Percentiles rank a stretch among this genome's conserved stretches.
phyloP scores from a whole-genome alignment of 2,888 invertebrate species.

The Ornithoptera priamus region DNA sequence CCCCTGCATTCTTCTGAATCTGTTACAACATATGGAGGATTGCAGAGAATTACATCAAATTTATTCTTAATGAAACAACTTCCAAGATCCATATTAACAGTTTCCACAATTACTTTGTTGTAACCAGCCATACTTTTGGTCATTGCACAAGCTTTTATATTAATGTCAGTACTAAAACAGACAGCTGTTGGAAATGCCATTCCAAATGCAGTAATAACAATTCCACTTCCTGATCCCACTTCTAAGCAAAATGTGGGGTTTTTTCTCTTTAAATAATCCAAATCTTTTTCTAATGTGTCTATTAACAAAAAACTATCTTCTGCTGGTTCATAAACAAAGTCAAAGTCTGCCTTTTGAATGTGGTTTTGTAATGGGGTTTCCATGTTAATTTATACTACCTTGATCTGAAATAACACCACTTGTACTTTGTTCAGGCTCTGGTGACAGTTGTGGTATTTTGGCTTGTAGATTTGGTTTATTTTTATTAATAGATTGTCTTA shows the following conservation, averaged over 20 bases:
- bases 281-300: slow-evolving; percentile 94
- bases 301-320: slow-evolving; percentile 97
- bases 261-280: slow-evolving; percentile 74
- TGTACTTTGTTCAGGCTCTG: slow-evolving; percentile 64
- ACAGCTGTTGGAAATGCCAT: slow-evolving; percentile 72
- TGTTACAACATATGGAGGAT: slow-evolving; percentile 99
- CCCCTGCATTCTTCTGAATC: slow-evolving; percentile 84
- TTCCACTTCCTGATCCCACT: slow-evolving; percentile 95
- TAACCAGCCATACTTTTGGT: slow-evolving; percentile 84
- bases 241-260: slow-evolving; percentile 88
- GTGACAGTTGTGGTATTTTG: slow-evolving; percentile 40
- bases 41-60: slow-evolving; percentile 82
- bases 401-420: slow-evolving; percentile 54
- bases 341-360: slow-evolving; percentile 72
- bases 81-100: slow-evolving; percentile 83
- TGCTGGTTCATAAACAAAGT: slow-evolving; percentile 93
- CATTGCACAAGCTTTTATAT: slow-evolving; percentile 87
- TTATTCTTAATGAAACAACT: slow-evolving; percentile 62
- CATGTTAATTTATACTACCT: slow-evolving; percentile 75
- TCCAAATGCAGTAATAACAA: slow-evolving; percentile 92
- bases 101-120: slow-evolving; percentile 84
- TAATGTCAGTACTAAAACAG: slow-evolving; percentile 90
- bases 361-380: slow-evolving; percentile 85
- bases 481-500: slow-evolving; percentile 89
- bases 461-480: slow-evolving; percentile 86